Evolutionary conservation across 2,888 invertebrate genomes (phyloP).

Genomic region (Agriotes lineatus): DNA sequence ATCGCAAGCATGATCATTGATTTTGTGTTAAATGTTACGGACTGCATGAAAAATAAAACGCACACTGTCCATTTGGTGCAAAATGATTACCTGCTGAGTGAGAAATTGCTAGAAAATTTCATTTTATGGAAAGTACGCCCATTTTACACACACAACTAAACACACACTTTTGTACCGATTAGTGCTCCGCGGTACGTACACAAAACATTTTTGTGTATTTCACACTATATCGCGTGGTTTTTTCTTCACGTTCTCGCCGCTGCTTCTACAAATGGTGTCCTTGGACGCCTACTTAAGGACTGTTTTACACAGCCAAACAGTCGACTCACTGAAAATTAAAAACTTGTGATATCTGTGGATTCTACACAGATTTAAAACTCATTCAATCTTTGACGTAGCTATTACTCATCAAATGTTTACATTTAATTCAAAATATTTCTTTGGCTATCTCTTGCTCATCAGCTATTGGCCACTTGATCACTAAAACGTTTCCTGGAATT

Average conservation of each 20-base stretch:
- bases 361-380: too few species aligned
- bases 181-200: conserved; percentile 7
- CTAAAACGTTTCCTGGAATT: too few species aligned
- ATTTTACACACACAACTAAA: conserved; percentile 6
- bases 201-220: conserved; percentile 14
- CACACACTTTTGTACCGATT: conserved; percentile 21
- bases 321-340: too few species aligned
- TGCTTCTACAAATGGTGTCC: background rate
- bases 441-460: too few species aligned
- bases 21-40: conserved; percentile 41
- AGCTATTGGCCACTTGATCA: too few species aligned
- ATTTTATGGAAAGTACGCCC: conserved; percentile 44
- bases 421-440: too few species aligned
- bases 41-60: conserved; percentile 16
- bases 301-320: background rate
- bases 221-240: background rate
- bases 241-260: conserved; percentile 5
- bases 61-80: background rate
- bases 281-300: conserved; percentile 1
- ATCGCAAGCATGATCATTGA: conserved; percentile 38
- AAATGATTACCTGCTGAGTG: conserved; percentile 18
- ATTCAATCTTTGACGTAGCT: too few species aligned
- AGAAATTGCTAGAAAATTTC: conserved; percentile 21
- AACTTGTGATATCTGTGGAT: too few species aligned
- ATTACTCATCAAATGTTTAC: too few species aligned